Base-by-base conservation (phyloP, 1,140 invertebrate genomes). In the Coenobita brevimanus region DNA sequence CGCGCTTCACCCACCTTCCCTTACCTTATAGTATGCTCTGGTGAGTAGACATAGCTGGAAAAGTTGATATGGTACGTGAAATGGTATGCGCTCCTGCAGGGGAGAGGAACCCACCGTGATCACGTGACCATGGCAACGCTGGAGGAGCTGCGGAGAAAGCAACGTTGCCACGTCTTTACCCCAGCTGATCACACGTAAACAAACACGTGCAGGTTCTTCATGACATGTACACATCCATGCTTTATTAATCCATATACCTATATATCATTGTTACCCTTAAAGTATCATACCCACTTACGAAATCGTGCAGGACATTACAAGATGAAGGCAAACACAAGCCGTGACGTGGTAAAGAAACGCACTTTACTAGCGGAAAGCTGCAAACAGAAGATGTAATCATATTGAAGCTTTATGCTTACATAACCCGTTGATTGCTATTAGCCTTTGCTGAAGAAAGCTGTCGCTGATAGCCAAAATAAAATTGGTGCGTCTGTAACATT, bases 101-200 rank as follows among this genome's bases (percentile, higher is more conserved):
- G 82, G 82, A 85, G 82, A 85, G 82, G 82, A 85, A 85, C 82
- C 82, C 82, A 85, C 82, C 82, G 71, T 46, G 71, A 85, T 85
- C 82, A 85, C 82, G 82, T 85, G 82, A 85, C 82, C 82, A 67
- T 24, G 36, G 71, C 50, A 33, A 54, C 50, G 54, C 54, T 57
- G 82, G 57, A 38, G 54, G 50, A 36, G 30, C 57, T 24, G 57
- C 36, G 54, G 46, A 57, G 50, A 24, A 24, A 15, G 43, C 57
- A 24, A 27, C 71, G 82, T 36, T 85, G 82, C 82, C 82, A 85
- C 82, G 82, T 85, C 82, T 85, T 6, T 24, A 1, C 38, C 1
- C 36, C 36, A 38, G 13, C 8, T 38, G 67, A 43, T 38, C 13
- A 33, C 30, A n/a, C 21, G 27, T 41, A n/a, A 24, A 24, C 43